phyloP scores from a whole-genome alignment of 2,797 vertebrate genomes.

The Molossus alvarezi region DNA sequence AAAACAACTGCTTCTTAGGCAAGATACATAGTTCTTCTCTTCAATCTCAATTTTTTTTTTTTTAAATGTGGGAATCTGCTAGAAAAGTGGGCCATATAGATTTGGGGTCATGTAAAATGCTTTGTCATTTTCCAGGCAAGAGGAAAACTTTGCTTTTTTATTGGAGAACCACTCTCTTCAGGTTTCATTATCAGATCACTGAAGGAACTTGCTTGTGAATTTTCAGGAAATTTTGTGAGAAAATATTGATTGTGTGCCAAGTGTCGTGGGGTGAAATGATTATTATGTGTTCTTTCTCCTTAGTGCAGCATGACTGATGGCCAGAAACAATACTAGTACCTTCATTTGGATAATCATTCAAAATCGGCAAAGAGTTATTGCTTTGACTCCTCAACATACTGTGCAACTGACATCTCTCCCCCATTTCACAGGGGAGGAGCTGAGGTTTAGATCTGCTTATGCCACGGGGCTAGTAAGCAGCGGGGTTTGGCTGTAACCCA shows the following conservation, averaged over 20 bases:
- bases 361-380: neutral
- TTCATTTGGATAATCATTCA: constrained; percentile 18
- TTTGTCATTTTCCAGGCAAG: constrained; percentile 54
- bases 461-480: neutral
- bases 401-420: neutral
- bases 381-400: neutral
- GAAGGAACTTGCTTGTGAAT: constrained; percentile 63
- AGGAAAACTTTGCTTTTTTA: constrained; percentile 39
- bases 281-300: constrained; percentile 40
- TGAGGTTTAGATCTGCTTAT: neutral
- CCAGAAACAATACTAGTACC: neutral
- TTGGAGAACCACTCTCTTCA: constrained; percentile 26
- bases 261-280: neutral
- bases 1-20: constrained; percentile 29
- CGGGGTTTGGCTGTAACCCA: neutral
- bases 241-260: constrained; percentile 49
- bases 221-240: constrained; percentile 68
- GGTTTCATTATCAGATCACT: constrained; percentile 55
- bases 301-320: neutral
- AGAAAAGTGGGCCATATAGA: constrained; percentile 37
- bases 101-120: constrained; percentile 56
- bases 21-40: constrained; percentile 2
- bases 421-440: neutral
- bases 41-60: neutral
- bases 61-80: neutral